A percentile compares a stretch with the other conserved stretches of the same genome.
phyloP scores from a whole-genome alignment of 2,113 vertebrate genomes.

The Geothlypis trichas region DNA sequence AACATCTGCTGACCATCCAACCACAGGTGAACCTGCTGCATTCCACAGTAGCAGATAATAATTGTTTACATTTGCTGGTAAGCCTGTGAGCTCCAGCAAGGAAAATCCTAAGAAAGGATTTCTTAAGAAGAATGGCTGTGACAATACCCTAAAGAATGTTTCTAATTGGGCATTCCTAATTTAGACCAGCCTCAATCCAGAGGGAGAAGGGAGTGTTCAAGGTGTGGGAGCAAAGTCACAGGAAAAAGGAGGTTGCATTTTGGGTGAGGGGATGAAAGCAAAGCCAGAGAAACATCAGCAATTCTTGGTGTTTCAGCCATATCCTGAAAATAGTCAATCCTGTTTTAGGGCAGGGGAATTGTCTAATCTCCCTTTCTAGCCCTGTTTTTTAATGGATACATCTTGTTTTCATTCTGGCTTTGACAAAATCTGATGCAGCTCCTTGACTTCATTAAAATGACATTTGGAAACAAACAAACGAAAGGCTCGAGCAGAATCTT shows the following conservation, averaged over 20 bases:
- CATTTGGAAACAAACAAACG: constrained; percentile 18
- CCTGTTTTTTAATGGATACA: not conserved
- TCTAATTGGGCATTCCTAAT: not conserved
- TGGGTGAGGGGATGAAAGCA: not conserved
- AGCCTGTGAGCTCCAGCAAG: too few relatives aligned
- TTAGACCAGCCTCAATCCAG: not conserved
- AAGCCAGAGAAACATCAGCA: not conserved
- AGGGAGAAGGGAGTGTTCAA: not conserved
- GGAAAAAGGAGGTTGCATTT: not conserved
- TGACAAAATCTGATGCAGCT: not conserved
- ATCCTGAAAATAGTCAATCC: not conserved
- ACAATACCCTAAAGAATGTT: not conserved
- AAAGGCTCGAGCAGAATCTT: not conserved
- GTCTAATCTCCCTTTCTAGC: not conserved
- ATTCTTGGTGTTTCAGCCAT: not conserved
- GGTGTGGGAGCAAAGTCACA: not conserved
- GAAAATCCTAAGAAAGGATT: too few relatives aligned
- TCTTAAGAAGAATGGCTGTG: too few relatives aligned
- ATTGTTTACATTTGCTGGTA: too few relatives aligned
- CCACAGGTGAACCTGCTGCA: too few relatives aligned
- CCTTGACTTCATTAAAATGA: not conserved
- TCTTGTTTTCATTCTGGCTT: constrained; percentile 18
- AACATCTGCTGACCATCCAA: too few relatives aligned
- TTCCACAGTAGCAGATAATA: too few relatives aligned
- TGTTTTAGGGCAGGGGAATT: not conserved